A percentile compares a stretch with the other conserved stretches of the same genome.
Evolutionary conservation across 2,113 vertebrate species (phyloP).

Genomic region (Coryphaenoides rupestris): DNA sequence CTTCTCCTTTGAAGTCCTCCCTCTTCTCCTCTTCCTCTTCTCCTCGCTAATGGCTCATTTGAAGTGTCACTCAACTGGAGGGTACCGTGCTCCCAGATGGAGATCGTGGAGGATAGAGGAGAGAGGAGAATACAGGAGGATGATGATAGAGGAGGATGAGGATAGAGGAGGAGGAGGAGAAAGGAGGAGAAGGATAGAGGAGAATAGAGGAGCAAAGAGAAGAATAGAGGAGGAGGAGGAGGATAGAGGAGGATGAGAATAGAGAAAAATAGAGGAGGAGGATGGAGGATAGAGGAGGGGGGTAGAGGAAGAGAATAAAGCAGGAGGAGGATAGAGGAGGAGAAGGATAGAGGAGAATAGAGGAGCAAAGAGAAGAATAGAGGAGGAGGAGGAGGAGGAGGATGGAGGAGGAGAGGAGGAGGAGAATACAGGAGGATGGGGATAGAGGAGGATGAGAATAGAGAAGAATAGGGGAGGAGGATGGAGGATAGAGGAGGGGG

Average conservation of each 20-base stretch:
- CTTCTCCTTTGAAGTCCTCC: constrained; percentile 58
- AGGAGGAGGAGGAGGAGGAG: constrained; percentile 3
- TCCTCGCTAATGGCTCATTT: constrained; percentile 54
- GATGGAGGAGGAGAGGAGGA: neutral
- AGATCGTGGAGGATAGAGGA: no score
- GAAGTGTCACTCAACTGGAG: constrained; percentile 70
- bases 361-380: no score
- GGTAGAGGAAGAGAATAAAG: no score
- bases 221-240: neutral
- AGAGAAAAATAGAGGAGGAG: no score
- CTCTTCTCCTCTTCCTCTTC: constrained; percentile 40
- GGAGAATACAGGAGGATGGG: no score
- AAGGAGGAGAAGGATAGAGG: no score
- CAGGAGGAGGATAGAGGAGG: no score
- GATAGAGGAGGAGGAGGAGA: constrained; percentile 3
- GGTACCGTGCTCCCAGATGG: constrained; percentile 53
- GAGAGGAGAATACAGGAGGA: no score
- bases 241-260: constrained; percentile 2
- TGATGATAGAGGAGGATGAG: no score
- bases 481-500: neutral
- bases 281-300: neutral
- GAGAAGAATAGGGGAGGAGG: neutral
- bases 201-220: no score
- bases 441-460: no score
- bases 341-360: no score